phyloP scores from a whole-genome alignment of 1,140 invertebrate species.

The Forficula auricularia region DNA sequence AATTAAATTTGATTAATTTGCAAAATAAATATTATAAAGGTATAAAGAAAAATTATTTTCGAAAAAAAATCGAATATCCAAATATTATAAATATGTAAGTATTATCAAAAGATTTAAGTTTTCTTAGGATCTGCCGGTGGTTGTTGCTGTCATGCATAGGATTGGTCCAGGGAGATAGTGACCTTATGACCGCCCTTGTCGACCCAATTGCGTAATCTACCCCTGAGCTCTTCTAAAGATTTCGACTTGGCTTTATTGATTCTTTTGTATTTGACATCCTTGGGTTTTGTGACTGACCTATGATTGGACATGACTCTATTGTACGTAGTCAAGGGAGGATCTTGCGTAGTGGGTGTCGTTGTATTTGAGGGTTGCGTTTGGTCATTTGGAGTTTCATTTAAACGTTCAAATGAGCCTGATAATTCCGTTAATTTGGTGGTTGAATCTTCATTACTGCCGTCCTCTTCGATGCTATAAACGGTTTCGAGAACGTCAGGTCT shows the following conservation, averaged over 20 bases:
- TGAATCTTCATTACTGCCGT: conserved; percentile 20
- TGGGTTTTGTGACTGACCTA: conserved; percentile 71
- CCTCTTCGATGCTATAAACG: conserved; percentile 68
- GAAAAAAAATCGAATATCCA: no score
- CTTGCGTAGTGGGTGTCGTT: background rate
- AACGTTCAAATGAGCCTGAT: conserved; percentile 25
- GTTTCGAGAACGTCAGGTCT: conserved; percentile 67
- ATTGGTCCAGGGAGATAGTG: conserved; percentile 32
- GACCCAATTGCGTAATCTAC: conserved; percentile 64
- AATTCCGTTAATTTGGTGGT: background rate
- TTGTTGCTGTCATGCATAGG: conserved; percentile 22
- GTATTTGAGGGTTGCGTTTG: background rate
- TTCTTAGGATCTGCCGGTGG: no score
- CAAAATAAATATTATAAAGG: no score
- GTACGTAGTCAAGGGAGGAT: conserved; percentile 43
- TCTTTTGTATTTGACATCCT: conserved; percentile 76
- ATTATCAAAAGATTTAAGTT: no score
- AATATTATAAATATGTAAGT: no score
- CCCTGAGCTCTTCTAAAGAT: conserved; percentile 65
- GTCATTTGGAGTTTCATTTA: conserved; percentile 3
- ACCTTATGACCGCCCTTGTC: conserved; percentile 51
- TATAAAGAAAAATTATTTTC: no score
- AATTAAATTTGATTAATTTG: no score
- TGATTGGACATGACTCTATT: conserved; percentile 80
- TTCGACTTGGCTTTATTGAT: conserved; percentile 81